Evolutionary conservation across 23 tunicate species (phyloP).

Genomic region (Ascidia mentula): DNA sequence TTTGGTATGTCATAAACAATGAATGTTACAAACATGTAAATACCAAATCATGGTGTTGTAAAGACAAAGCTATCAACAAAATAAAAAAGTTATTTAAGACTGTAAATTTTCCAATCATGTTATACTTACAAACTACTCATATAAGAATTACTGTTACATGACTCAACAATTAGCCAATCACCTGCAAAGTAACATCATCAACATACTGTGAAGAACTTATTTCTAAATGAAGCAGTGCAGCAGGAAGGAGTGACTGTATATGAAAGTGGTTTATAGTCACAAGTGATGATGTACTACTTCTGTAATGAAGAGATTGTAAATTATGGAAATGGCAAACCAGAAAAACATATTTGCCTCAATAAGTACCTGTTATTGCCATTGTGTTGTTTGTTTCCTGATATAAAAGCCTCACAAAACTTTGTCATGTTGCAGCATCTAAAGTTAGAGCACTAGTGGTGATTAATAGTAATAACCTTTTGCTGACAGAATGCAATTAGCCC

Average conservation of each 20-base stretch:
- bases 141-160: neutral
- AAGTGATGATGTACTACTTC: neutral
- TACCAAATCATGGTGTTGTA: neutral
- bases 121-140: neutral
- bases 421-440: conserved; percentile 50
- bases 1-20: neutral
- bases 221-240: conserved; percentile 32
- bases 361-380: neutral
- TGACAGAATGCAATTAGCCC: neutral
- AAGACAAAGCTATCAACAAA: neutral
- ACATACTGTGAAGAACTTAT: conserved; percentile 52
- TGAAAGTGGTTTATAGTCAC: neutral
- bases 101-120: neutral
- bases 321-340: neutral
- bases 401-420: conserved; percentile 34
- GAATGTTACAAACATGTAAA: neutral
- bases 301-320: neutral
- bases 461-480: too few relatives aligned
- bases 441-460: too few relatives aligned
- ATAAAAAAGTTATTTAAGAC: neutral
- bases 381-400: neutral
- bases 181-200: conserved; percentile 53
- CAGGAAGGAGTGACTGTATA: neutral
- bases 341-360: neutral
- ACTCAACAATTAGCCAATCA: neutral